A percentile compares a stretch with the other conserved stretches of the same genome.
phyloP scores from a whole-genome alignment of 2,888 invertebrate species.

The Pammene fasciana region DNA sequence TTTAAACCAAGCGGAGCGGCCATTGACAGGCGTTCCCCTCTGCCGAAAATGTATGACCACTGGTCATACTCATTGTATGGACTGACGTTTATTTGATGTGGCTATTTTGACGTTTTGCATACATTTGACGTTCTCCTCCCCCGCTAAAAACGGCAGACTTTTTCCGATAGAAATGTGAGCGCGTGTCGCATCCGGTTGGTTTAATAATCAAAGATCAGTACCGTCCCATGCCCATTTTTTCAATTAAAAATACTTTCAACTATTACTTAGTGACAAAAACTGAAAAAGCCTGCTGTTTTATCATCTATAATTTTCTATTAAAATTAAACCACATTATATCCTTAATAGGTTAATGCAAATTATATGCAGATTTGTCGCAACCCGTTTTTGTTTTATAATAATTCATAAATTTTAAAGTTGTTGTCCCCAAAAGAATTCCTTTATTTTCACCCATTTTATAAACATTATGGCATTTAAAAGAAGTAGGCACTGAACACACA shows the following conservation, averaged over 20 bases:
- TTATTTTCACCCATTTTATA: constrained; percentile 17
- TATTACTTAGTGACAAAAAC: constrained; percentile 4
- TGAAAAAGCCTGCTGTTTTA: neutral
- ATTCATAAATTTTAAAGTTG: neutral
- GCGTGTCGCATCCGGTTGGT: too few species aligned
- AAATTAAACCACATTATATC: neutral
- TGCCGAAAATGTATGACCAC: too few species aligned
- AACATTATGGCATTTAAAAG: constrained; percentile 25
- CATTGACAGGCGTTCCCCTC: too few species aligned
- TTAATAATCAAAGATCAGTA: too few species aligned
- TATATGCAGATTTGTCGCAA: neutral
- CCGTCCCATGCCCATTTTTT: too few species aligned
- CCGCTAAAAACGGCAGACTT: too few species aligned
- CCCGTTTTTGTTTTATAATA: neutral
- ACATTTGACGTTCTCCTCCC: too few species aligned
- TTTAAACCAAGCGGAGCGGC: too few species aligned
- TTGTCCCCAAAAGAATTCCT: neutral
- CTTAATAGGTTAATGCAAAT: neutral
- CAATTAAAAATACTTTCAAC: neutral
- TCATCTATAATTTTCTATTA: constrained; percentile 25
- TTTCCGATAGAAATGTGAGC: too few species aligned
- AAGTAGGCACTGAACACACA: constrained; percentile 16
- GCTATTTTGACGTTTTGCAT: too few species aligned
- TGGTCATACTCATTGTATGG: too few species aligned
- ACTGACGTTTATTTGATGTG: too few species aligned